A percentile compares a stretch with the other conserved stretches of the same genome.
These are phyloP conservation scores for Diplazon laetatorius DNA, from an alignment of 2,888 invertebrate genomes.

Conservation along the genomic window DNA sequence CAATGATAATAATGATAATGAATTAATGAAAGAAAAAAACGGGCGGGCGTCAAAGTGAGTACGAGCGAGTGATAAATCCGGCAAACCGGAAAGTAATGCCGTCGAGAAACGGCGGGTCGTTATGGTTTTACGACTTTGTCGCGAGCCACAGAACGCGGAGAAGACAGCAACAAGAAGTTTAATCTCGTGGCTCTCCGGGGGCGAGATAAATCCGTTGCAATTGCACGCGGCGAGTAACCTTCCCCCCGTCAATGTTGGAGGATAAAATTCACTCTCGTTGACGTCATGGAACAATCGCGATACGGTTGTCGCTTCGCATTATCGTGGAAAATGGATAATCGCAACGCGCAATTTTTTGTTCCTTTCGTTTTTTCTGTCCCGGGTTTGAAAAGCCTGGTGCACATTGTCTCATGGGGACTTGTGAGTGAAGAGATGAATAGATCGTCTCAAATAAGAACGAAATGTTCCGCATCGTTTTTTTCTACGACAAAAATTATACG, in stretches of 20 bases:
- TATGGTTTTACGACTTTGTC: constrained; percentile 33
- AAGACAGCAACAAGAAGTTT: constrained; percentile 16
- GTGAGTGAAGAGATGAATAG: no score
- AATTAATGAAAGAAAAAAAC: constrained; percentile 1
- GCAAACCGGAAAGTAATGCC: constrained; percentile 40
- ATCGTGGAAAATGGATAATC: background rate
- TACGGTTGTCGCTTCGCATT: constrained; percentile 28
- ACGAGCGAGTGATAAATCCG: constrained; percentile 52
- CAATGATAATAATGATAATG: no score
- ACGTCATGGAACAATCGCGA: constrained; percentile 65
- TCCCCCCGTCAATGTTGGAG: no score
- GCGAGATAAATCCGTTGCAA: constrained; percentile 41
- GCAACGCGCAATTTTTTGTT: background rate
- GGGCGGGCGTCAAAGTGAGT: constrained; percentile 15
- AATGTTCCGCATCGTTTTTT: background rate
- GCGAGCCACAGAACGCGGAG: constrained; percentile 5
- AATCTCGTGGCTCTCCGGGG: constrained; percentile 28
- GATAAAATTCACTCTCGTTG: constrained; percentile 63
- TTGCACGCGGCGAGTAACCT: constrained; percentile 5
- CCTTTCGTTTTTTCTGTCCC: no score
- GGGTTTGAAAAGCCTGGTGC: no score
- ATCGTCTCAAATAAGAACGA: no score
- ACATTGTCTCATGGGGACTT: no score
- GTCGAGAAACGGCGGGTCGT: constrained; percentile 12
- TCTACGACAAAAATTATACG: no score